These are phyloP conservation scores for Thereva nobilitata DNA, from an alignment of 2,888 invertebrate genomes.

Conservation along the genomic window DNA sequence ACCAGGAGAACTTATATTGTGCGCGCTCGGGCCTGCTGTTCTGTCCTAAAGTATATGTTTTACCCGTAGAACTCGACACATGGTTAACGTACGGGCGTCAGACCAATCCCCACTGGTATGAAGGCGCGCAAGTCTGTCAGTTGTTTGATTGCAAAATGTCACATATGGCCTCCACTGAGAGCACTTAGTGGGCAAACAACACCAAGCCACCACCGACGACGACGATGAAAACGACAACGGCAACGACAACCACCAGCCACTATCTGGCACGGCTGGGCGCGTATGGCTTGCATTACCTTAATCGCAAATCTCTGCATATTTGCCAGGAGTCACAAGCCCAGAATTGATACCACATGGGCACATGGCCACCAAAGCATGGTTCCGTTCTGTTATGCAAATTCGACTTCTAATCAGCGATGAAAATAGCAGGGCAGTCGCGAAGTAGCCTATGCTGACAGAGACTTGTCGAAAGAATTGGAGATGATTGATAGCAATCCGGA, in stretches of 20 bases:
- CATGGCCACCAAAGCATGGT: conserved; percentile 6
- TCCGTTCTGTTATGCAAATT: conserved; percentile 36
- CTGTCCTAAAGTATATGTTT: no score
- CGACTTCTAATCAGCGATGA: conserved; percentile 28
- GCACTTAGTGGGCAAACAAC: conserved; percentile 19
- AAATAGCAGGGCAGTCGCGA: neutral
- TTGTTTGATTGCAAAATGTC: conserved; percentile 39
- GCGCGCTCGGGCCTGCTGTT: no score
- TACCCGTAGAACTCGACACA: no score
- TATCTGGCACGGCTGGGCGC: conserved; percentile 12
- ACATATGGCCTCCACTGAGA: conserved; percentile 29
- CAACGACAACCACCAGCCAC: neutral
- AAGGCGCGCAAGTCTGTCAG: conserved; percentile 18
- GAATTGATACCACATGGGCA: conserved; percentile 31
- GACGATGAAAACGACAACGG: no score
- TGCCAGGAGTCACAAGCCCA: conserved; percentile 1
- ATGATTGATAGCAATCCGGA: no score
- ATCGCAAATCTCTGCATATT: conserved; percentile 28
- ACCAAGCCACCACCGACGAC: neutral
- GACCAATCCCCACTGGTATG: neutral
- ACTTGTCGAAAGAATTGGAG: no score
- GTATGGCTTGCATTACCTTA: conserved; percentile 34
- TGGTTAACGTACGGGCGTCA: neutral
- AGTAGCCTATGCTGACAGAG: neutral
- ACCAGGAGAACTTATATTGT: no score